phyloP scores from a whole-genome alignment of 2,797 vertebrate species.

The Caiman crocodilus region DNA sequence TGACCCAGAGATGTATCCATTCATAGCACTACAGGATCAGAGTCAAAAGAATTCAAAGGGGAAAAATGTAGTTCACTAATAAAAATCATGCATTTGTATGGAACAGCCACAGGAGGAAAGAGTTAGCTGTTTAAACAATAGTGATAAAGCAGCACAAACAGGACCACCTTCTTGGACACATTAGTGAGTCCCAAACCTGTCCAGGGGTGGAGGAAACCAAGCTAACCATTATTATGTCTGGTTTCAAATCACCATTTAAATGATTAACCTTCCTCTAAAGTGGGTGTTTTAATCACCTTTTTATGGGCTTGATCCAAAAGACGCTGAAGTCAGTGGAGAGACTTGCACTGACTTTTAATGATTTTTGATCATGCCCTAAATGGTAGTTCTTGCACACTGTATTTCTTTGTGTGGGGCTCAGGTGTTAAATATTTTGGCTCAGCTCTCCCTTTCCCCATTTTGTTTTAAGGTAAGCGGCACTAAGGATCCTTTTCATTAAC shows the following conservation, averaged over 20 bases:
- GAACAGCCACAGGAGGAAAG: not conserved
- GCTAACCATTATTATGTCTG: not conserved
- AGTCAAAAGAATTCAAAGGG: slow-evolving; percentile 23
- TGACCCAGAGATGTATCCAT: not conserved
- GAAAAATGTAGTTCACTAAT: not conserved
- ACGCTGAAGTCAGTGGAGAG: not conserved
- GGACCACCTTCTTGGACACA: not conserved
- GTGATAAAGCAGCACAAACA: not conserved
- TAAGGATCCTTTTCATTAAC: not conserved
- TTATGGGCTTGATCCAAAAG: not conserved
- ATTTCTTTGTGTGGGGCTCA: not conserved
- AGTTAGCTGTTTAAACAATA: slow-evolving; percentile 13
- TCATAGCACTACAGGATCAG: not conserved
- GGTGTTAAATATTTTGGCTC: not conserved
- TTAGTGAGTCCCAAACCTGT: not conserved
- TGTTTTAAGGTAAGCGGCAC: not conserved
- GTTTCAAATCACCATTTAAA: not conserved
- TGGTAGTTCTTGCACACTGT: not conserved
- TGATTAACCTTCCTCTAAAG: not conserved
- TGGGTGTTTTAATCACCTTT: not conserved
- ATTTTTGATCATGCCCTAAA: not conserved
- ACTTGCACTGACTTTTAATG: not conserved
- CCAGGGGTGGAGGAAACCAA: not conserved
- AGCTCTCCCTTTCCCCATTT: not conserved
- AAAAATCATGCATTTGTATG: slow-evolving; percentile 10